Evolutionary conservation across 2,113 vertebrate species (phyloP).

Genomic region (Pimephales promelas): DNA sequence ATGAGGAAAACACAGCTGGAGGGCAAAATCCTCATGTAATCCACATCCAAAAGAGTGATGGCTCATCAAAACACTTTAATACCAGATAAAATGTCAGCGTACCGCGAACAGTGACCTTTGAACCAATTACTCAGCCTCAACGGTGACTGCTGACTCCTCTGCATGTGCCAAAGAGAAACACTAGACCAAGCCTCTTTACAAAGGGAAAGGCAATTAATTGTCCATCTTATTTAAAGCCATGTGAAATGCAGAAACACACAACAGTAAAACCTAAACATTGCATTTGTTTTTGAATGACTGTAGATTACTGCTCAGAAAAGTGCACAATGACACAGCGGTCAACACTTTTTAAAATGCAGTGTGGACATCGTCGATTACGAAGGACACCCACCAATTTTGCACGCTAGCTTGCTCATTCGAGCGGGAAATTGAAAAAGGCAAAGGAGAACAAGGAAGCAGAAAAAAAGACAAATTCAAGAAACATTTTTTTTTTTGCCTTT

Average conservation of each 20-base stretch:
- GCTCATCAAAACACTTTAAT: constrained; percentile 49
- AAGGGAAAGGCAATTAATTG: background rate
- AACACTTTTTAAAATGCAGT: constrained; percentile 9
- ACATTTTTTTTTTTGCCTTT: background rate
- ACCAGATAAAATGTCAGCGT: constrained; percentile 24
- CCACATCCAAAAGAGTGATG: constrained; percentile 44
- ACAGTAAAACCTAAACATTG: background rate
- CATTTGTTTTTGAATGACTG: background rate
- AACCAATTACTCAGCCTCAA: background rate
- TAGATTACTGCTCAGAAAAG: background rate
- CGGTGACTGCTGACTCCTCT: background rate
- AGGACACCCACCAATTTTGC: constrained; percentile 37
- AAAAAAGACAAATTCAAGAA: constrained; percentile 2
- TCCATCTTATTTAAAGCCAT: background rate
- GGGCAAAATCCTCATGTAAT: constrained; percentile 61
- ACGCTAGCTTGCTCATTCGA: constrained; percentile 44
- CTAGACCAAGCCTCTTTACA: background rate
- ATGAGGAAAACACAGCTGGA: constrained; percentile 21
- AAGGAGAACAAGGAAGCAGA: constrained; percentile 17
- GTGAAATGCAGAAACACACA: background rate
- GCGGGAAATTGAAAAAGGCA: constrained; percentile 47
- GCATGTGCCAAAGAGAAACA: constrained; percentile 14
- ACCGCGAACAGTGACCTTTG: constrained; percentile 34
- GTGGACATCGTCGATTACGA: constrained; percentile 8
- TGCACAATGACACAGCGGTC: constrained; percentile 15